Conservation (phyloP, 1,140 invertebrate genomes). For the Trypoxylus dichotomus region DNA sequence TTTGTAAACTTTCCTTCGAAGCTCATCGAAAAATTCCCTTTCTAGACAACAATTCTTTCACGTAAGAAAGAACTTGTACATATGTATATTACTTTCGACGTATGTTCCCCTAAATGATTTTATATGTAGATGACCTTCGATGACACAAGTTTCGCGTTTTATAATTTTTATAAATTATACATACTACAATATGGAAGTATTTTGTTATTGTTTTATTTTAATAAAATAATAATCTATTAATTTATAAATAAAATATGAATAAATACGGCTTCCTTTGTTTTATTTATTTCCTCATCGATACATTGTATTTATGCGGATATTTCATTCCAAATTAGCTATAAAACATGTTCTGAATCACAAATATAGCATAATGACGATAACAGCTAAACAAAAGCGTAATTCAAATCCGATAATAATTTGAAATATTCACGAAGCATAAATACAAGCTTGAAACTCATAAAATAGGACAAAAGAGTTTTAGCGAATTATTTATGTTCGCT, state of each 20-base stretch:
- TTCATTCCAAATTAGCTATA: no score
- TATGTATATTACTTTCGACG: not conserved
- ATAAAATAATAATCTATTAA: conserved; percentile 23
- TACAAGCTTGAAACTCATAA: no score
- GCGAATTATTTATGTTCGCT: no score
- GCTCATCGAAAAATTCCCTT: not conserved
- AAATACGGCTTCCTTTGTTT: not conserved
- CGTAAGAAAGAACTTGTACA: not conserved
- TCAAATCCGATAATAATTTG: no score
- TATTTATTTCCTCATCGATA: not conserved
- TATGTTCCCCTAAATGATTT: not conserved
- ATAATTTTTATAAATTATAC: conserved; percentile 1
- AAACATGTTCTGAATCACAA: no score
- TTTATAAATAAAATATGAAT: conserved; percentile 27
- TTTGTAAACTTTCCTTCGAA: not conserved
- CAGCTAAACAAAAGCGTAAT: no score
- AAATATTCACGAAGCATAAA: no score
- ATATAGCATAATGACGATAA: no score
- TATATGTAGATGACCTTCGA: not conserved
- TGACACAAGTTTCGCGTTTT: not conserved
- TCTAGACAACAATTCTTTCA: not conserved
- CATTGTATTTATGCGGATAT: not conserved
- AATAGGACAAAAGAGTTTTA: no score
- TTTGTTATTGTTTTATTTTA: conserved; percentile 31
- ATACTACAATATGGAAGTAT: conserved; percentile 3